A percentile compares a stretch with the other conserved stretches of the same genome.
phyloP scores from a whole-genome alignment of 1,140 invertebrate species.

The Pararge aegeria region DNA sequence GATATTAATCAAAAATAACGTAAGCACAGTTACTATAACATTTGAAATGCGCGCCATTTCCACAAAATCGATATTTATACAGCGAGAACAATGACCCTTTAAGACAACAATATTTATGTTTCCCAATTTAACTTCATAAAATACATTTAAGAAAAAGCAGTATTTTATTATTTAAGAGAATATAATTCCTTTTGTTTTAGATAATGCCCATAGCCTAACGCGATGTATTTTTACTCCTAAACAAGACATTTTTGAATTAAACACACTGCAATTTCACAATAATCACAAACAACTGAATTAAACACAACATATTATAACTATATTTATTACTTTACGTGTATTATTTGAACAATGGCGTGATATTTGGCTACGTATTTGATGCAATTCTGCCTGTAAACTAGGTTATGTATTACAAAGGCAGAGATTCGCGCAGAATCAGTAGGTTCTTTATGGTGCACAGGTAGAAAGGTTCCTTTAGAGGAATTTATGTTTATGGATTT shows the following conservation, averaged over 20 bases:
- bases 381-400: conserved; percentile 36
- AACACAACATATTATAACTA: background rate
- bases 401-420: conserved; percentile 60
- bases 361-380: conserved; percentile 29
- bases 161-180: background rate
- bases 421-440: conserved; percentile 58
- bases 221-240: conserved; percentile 3
- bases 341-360: conserved; percentile 2
- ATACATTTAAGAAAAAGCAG: background rate
- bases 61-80: conserved; percentile 58
- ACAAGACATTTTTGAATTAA: background rate
- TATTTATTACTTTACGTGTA: background rate
- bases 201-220: background rate
- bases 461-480: conserved; percentile 45
- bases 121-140: background rate
- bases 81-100: conserved; percentile 57
- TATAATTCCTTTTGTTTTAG: background rate
- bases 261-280: background rate
- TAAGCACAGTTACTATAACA: conserved; percentile 9
- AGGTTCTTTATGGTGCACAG: conserved; percentile 42
- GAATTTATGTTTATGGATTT: conserved; percentile 14
- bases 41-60: conserved; percentile 62
- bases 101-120: conserved; percentile 27
- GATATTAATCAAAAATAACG: too few species aligned
- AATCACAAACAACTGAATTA: conserved; percentile 2